Evolutionary conservation across 64 coral and sea anemone genomes (phyloP).

Genomic region (Stichodactyla mertensii): DNA sequence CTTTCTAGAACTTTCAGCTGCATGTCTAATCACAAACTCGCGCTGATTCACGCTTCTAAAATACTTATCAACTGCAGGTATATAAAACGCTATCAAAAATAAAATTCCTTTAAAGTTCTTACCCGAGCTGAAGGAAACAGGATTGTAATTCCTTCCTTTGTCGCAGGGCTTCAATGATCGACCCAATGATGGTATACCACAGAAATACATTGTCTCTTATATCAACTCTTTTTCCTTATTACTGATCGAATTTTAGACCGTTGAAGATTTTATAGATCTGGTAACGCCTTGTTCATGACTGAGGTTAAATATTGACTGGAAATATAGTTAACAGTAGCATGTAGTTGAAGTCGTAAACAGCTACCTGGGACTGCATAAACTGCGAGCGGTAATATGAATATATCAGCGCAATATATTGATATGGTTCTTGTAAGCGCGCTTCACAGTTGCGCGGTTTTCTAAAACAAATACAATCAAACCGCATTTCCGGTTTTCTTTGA

Average conservation of each 20-base stretch:
- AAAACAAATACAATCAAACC: background rate
- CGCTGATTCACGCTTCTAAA: too few species aligned
- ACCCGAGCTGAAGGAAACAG: background rate
- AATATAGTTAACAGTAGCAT: background rate
- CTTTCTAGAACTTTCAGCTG: background rate
- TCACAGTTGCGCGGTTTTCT: constrained; percentile 1
- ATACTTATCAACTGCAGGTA: too few species aligned
- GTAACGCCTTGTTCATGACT: background rate
- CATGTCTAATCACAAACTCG: too few species aligned
- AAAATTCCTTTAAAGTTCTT: background rate
- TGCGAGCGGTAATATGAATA: too few species aligned
- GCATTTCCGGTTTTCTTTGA: constrained; percentile 16
- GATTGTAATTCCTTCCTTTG: background rate
- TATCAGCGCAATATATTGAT: background rate
- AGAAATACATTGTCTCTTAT: background rate
- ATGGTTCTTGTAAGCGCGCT: background rate
- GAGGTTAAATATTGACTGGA: background rate
- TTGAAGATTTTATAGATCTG: background rate
- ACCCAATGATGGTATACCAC: constrained; percentile 7
- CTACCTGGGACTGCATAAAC: background rate
- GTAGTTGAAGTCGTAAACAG: background rate
- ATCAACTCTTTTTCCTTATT: too few species aligned
- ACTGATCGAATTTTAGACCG: too few species aligned
- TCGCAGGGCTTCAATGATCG: constrained; percentile 5
- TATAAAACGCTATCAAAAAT: too few species aligned